A percentile compares a stretch with the other conserved stretches of the same genome.
phyloP scores from a whole-genome alignment of 2,888 invertebrate species.

The Pasiphila rectangulata region DNA sequence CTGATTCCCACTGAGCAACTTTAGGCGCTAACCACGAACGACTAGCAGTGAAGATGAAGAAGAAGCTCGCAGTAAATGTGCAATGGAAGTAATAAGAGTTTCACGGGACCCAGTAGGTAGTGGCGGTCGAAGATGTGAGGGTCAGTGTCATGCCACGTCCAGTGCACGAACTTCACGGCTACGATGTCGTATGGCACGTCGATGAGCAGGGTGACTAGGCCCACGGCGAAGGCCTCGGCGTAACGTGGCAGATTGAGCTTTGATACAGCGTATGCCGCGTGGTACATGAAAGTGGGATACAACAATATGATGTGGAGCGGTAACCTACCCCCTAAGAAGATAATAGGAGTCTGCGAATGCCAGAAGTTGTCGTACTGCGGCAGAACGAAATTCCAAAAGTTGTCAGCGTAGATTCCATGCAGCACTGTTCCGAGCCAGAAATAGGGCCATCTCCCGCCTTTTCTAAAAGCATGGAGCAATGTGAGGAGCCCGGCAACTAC shows the following conservation, averaged over 20 bases:
- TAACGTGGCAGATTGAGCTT: constrained; percentile 78
- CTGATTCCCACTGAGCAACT: constrained; percentile 81
- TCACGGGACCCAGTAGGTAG: constrained; percentile 92
- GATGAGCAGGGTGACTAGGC: constrained; percentile 85
- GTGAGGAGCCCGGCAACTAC: constrained; percentile 83
- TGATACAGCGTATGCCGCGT: constrained; percentile 80
- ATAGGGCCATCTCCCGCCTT: constrained; percentile 87
- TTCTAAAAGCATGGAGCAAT: constrained; percentile 84
- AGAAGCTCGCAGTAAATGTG: constrained; percentile 86
- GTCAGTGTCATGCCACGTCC: constrained; percentile 92
- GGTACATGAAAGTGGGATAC: constrained; percentile 83
- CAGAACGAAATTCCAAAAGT: constrained; percentile 84
- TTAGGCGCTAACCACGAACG: constrained; percentile 76
- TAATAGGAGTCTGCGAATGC: constrained; percentile 89
- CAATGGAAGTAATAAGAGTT: constrained; percentile 92
- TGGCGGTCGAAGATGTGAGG: constrained; percentile 86
- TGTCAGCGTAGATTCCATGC: constrained; percentile 85
- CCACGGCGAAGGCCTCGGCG: constrained; percentile 85
- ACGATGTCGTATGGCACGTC: constrained; percentile 91
- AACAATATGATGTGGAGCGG: constrained; percentile 87
- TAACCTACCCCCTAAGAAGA: constrained; percentile 85
- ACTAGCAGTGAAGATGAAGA: constrained; percentile 83
- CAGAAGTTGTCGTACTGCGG: constrained; percentile 91
- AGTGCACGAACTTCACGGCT: constrained; percentile 88
- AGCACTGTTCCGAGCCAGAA: constrained; percentile 87